These are phyloP conservation scores for Micropterix aruncella DNA, from an alignment of 2,888 invertebrate genomes.

Conservation along the genomic window DNA sequence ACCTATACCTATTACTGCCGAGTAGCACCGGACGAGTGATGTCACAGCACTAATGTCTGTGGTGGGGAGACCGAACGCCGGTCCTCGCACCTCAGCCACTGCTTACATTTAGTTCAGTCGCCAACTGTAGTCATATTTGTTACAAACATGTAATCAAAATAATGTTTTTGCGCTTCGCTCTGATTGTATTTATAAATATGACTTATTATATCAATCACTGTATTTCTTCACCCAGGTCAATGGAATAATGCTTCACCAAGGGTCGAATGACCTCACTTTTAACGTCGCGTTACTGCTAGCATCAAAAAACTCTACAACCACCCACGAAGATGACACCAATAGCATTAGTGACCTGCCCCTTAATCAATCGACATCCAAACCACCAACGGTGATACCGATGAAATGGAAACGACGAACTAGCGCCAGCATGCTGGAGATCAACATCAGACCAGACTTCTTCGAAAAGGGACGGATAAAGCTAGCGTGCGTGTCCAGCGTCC, in stretches of 20 bases:
- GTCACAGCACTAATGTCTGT: no score
- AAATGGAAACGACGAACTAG: neutral
- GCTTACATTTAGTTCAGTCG: no score
- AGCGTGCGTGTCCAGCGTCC: conserved; percentile 43
- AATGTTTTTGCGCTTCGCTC: no score
- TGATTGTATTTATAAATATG: no score
- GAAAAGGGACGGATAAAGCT: conserved; percentile 41
- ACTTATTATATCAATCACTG: no score
- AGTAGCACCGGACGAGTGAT: no score
- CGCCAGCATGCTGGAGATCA: neutral
- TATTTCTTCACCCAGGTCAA: neutral
- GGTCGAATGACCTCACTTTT: neutral
- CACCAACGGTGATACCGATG: neutral
- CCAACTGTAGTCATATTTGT: no score
- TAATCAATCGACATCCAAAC: neutral
- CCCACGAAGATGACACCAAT: neutral
- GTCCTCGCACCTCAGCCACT: no score
- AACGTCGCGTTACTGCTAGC: neutral
- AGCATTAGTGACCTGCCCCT: no score
- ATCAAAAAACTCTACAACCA: neutral
- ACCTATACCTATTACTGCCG: no score
- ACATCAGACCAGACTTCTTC: conserved; percentile 13
- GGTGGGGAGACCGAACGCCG: no score
- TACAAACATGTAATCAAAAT: no score
- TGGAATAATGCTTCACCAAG: neutral